A percentile compares a stretch with the other conserved stretches of the same genome.
These are phyloP conservation scores for Phyllostomus discolor DNA, from an alignment of 2,113 vertebrate species.

Conservation along the genomic window DNA sequence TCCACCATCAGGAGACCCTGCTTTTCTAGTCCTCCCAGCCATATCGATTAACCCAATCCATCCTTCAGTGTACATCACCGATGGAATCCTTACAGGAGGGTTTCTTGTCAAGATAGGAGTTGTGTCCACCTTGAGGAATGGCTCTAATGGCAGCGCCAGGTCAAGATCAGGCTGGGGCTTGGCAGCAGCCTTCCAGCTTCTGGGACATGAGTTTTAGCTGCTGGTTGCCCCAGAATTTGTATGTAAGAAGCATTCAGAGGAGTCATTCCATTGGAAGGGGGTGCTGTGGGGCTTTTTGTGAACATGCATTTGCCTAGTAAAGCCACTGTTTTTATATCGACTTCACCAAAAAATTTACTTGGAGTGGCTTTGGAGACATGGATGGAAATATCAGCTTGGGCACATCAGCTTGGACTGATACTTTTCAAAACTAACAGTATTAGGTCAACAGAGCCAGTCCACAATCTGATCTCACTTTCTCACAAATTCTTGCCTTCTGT, in stretches of 20 bases:
- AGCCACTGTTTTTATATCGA: background rate
- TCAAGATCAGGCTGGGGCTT: background rate
- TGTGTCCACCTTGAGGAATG: background rate
- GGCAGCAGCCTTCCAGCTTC: background rate
- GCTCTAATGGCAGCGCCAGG: background rate
- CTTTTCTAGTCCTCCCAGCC: background rate
- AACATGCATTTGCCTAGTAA: background rate
- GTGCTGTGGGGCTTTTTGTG: background rate
- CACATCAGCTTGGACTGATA: background rate
- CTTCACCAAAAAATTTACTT: background rate
- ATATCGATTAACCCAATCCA: background rate
- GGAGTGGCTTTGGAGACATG: background rate
- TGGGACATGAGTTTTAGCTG: background rate
- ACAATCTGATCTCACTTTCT: conserved; percentile 5
- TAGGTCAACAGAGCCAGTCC: background rate
- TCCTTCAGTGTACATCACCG: background rate
- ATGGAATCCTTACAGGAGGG: background rate
- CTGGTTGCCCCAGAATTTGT: background rate
- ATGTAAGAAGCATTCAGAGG: background rate
- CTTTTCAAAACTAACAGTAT: background rate
- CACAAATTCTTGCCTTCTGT: background rate
- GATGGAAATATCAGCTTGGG: background rate
- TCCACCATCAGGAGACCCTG: background rate
- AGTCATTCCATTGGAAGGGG: background rate
- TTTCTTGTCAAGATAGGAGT: background rate